Percentiles rank a stretch among this genome's conserved stretches.
Conservation (phyloP, 2,113 vertebrate species). For the Python bivittatus region DNA sequence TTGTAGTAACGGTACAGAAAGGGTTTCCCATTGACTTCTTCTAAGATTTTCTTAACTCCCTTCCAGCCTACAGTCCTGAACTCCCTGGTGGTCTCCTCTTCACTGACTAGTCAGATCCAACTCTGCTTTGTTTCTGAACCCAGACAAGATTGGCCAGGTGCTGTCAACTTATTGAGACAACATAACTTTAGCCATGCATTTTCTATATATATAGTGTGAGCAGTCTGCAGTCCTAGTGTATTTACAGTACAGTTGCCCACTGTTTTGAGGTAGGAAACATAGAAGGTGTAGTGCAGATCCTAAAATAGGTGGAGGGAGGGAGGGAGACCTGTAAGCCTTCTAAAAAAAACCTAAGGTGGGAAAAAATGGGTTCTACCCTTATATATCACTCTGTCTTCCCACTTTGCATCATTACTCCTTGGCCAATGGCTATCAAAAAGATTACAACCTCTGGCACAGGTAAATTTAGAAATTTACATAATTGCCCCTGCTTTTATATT, state of each 20-base stretch:
- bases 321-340: neutral
- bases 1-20: neutral
- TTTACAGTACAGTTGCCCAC: neutral
- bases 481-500: neutral
- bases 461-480: neutral
- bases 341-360: neutral
- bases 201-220: neutral
- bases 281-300: neutral
- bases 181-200: neutral
- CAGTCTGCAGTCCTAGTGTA: neutral
- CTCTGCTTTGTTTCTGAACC: neutral
- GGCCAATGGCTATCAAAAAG: neutral
- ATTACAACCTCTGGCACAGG: neutral
- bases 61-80: neutral
- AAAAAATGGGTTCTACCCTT: neutral
- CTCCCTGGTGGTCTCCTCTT: neutral
- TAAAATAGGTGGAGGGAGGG: neutral
- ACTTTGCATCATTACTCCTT: neutral
- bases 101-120: neutral
- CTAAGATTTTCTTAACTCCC: neutral
- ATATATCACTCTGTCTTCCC: neutral
- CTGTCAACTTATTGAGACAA: neutral
- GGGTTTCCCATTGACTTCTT: neutral
- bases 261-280: neutral
- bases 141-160: too few species aligned